Evolutionary conservation across 2,888 invertebrate species (phyloP), one percentile per base, ranked within the genome.

Genomic region (Tachina lurida): DNA sequence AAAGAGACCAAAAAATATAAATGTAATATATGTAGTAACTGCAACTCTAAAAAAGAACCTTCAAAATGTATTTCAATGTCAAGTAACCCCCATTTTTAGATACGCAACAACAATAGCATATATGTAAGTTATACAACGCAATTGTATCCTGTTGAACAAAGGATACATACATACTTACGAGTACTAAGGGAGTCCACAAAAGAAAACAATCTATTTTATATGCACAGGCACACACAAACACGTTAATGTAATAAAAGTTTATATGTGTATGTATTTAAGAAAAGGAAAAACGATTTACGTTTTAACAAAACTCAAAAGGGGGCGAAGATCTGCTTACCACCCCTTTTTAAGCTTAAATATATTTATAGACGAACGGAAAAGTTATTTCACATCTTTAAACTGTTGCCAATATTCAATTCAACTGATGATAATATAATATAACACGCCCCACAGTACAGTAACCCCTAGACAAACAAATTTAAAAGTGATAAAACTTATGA

Each of bases 11-110:
- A 41, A 43, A 67, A 71, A 31, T 10, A 54, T 45, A 22, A 71
- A 10, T n/a, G 17, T 22, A 19, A 52, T 10, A 19, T 31, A 3
- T 4, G 19, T 67, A 80, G 43, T 13, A 71, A 73, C 67, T 62
- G 65, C 71, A 68, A 68, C 71, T 75, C 47, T 13, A 56, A 60
- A 31, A 80, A 86, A 87, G 84, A 88, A 87, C 87, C 88, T 87
- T 88, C 88, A 87, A 88, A 88, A 86, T 87, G 86, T 84, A 84
- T 87, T 88, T 88, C 87, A 88, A 88, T 88, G 88, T 88, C 88
- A 88, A 84, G 87, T 80, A 80, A 87, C 83, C 83, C 82, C 84
- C 82, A 87, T 75, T 87, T 79, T 47, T 31, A n/a, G 4, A 47
- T 39, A 49, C n/a, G 39, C 1, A 39, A 7, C 12, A 52, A n/a